Evolutionary conservation across 2,888 invertebrate species (phyloP).

Genomic region (Spatulosminthurus flaviceps): DNA sequence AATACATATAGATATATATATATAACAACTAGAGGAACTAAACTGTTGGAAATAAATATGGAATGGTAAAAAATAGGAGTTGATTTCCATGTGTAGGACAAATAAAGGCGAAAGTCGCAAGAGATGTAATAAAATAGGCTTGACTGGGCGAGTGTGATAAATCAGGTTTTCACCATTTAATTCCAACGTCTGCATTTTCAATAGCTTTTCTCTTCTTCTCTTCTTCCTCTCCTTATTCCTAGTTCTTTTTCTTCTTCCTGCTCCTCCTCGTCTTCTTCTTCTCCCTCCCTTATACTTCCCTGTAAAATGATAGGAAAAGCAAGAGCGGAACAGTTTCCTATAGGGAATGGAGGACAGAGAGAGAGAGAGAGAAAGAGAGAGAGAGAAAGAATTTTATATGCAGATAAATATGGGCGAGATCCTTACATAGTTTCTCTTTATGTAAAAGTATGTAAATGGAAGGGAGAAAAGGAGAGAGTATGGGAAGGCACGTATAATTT

Average conservation of each 20-base stretch:
- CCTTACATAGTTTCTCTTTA: too few relatives aligned
- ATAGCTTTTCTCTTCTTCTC: constrained; percentile 22
- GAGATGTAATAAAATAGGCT: constrained; percentile 4
- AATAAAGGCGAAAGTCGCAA: constrained; percentile 15
- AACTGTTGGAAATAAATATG: too few relatives aligned
- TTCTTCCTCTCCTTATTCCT: neutral
- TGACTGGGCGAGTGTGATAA: constrained; percentile 34
- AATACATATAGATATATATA: too few relatives aligned
- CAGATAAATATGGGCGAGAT: neutral
- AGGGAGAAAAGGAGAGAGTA: neutral
- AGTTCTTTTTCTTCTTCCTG: neutral
- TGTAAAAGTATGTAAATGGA: too few relatives aligned
- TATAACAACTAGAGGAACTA: too few relatives aligned
- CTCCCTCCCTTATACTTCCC: neutral
- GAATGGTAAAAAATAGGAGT: neutral
- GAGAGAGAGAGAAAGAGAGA: neutral
- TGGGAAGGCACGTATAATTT: neutral
- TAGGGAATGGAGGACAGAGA: neutral
- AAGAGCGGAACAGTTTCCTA: neutral
- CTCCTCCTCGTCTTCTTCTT: neutral
- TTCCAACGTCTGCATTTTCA: constrained; percentile 38
- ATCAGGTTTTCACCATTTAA: constrained; percentile 40
- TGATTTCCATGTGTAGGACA: constrained; percentile 12
- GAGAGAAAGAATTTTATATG: neutral
- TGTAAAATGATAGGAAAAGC: neutral